Percentiles rank a stretch among this genome's conserved stretches.
These are phyloP conservation scores for Macrobrachium nipponense DNA, from an alignment of 1,140 invertebrate genomes.

Conservation along the genomic window DNA sequence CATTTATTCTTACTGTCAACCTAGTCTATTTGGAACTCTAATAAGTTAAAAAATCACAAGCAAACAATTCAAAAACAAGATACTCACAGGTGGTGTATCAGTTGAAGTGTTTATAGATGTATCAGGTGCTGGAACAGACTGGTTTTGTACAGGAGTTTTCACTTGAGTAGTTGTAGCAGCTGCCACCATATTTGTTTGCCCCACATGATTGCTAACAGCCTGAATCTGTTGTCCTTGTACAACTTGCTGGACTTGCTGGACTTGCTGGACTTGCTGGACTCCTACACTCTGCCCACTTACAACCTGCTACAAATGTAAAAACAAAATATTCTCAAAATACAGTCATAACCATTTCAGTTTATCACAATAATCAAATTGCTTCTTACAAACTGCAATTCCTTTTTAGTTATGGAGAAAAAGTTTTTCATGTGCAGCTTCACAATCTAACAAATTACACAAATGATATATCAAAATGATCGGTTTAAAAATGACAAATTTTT, in stretches of 20 bases:
- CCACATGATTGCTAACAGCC: constrained; percentile 17
- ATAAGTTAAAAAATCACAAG: neutral
- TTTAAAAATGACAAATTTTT: too few relatives aligned
- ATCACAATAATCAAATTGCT: too few relatives aligned
- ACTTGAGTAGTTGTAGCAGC: constrained; percentile 36
- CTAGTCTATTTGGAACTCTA: neutral
- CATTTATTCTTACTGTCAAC: too few relatives aligned
- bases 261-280: constrained; percentile 47
- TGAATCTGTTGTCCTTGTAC: constrained; percentile 51
- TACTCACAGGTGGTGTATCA: constrained; percentile 48
- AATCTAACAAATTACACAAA: too few relatives aligned
- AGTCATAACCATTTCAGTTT: too few relatives aligned
- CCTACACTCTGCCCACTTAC: constrained; percentile 38
- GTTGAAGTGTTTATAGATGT: constrained; percentile 42
- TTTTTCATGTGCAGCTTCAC: too few relatives aligned
- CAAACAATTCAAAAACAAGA: neutral
- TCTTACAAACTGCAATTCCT: too few relatives aligned
- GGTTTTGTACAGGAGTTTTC: constrained; percentile 26
- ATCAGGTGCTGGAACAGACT: constrained; percentile 40
- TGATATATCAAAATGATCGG: too few relatives aligned
- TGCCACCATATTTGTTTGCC: constrained; percentile 15
- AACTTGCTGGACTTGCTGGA: constrained; percentile 45
- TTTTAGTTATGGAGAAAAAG: too few relatives aligned
- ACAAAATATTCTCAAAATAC: neutral
- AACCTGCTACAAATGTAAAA: neutral